Percentiles rank a stretch among this genome's conserved stretches.
Conservation (phyloP, 2,888 invertebrate species). For the Lymantria dispar region DNA sequence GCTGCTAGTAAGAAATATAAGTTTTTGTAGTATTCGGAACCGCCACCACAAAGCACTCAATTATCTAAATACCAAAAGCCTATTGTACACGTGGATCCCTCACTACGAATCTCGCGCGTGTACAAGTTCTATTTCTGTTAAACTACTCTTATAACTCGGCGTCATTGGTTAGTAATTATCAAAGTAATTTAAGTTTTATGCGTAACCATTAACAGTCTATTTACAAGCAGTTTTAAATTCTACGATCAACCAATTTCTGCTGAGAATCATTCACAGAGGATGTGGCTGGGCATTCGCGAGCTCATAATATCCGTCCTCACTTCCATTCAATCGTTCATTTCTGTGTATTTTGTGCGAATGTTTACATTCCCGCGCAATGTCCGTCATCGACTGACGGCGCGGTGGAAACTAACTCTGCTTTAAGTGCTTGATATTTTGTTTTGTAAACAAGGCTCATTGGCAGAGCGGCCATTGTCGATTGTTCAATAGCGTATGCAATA, state of each 20-base stretch:
- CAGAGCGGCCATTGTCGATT: conserved; percentile 2
- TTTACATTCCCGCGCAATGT: conserved; percentile 41
- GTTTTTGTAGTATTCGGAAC: too few species aligned
- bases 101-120: too few species aligned
- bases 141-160: too few species aligned
- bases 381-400: conserved; percentile 37
- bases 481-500: background rate
- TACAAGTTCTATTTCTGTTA: too few species aligned
- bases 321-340: conserved; percentile 18
- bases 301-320: conserved; percentile 25
- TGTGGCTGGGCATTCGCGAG: conserved; percentile 17
- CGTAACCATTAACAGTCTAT: background rate
- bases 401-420: conserved; percentile 23
- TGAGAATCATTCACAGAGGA: conserved; percentile 24
- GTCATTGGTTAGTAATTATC: background rate
- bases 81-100: too few species aligned
- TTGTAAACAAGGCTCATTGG: conserved; percentile 18
- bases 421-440: conserved; percentile 28
- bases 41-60: too few species aligned
- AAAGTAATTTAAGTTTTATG: background rate
- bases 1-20: too few species aligned
- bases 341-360: conserved; percentile 18
- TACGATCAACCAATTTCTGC: conserved; percentile 6
- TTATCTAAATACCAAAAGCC: too few species aligned
- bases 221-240: background rate